These are phyloP conservation scores for Anastatus disparis DNA, from an alignment of 1,140 invertebrate species.

Conservation along the genomic window DNA sequence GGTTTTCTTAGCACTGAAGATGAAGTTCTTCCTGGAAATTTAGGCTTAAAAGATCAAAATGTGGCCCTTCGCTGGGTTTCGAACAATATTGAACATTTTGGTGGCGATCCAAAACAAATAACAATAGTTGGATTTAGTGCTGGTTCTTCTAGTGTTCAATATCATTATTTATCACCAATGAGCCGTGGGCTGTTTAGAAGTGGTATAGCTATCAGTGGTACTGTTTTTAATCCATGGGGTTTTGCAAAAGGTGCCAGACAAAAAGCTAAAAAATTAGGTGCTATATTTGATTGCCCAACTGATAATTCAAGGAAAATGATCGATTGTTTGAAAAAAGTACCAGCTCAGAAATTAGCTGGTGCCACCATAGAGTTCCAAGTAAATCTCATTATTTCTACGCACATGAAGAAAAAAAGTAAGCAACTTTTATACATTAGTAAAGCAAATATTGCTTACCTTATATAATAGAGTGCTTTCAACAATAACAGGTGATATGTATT, in stretches of 20 bases:
- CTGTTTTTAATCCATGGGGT: constrained; percentile 73
- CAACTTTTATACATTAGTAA: no score
- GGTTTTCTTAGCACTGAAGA: constrained; percentile 71
- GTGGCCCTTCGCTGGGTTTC: constrained; percentile 71
- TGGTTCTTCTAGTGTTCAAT: constrained; percentile 68
- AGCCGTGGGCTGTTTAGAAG: constrained; percentile 59
- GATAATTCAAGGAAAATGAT: not conserved
- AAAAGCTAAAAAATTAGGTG: not conserved
- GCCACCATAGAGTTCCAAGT: constrained; percentile 34
- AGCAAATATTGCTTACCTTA: no score
- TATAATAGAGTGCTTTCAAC: no score
- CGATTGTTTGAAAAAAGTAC: constrained; percentile 55
- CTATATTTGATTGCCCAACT: not conserved
- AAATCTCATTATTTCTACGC: no score
- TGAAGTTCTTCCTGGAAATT: constrained; percentile 69
- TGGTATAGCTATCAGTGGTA: constrained; percentile 79
- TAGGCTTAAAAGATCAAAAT: constrained; percentile 72
- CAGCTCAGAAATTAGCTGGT: constrained; percentile 66
- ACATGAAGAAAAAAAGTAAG: no score
- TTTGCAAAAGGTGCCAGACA: not conserved
- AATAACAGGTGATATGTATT: no score
- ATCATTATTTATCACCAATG: constrained; percentile 71
- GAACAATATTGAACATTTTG: constrained; percentile 69
- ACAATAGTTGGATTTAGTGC: constrained; percentile 68
- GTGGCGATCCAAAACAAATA: constrained; percentile 66